These are phyloP conservation scores for Diogma glabrata DNA, from an alignment of 2,888 invertebrate species.

Conservation along the genomic window DNA sequence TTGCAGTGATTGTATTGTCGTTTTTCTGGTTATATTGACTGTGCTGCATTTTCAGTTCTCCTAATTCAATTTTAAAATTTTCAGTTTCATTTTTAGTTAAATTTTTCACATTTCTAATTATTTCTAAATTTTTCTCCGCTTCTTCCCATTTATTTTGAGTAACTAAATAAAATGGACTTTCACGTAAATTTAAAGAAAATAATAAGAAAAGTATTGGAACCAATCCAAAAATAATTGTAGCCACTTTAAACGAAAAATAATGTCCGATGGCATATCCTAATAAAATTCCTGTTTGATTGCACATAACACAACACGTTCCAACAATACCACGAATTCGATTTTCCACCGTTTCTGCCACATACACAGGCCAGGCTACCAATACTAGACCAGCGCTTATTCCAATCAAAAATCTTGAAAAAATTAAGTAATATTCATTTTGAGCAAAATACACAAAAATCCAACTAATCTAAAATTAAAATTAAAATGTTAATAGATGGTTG, in stretches of 20 bases:
- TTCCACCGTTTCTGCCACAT: constrained; percentile 9
- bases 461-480: too few species aligned
- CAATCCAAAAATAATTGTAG: not conserved
- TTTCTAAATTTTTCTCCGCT: constrained; percentile 10
- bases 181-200: constrained; percentile 9
- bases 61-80: constrained; percentile 22
- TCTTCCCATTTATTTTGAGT: not conserved
- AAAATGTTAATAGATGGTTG: not conserved
- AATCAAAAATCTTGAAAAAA: constrained; percentile 4
- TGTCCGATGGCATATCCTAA: not conserved
- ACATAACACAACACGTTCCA: not conserved
- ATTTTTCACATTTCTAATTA: not conserved
- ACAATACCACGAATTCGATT: not conserved
- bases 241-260: not conserved
- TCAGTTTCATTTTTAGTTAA: constrained; percentile 23
- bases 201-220: constrained; percentile 11
- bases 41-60: too few species aligned
- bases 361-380: constrained; percentile 10
- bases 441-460: not conserved
- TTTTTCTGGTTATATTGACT: too few species aligned
- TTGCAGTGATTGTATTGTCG: too few species aligned
- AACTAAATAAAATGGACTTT: constrained; percentile 12
- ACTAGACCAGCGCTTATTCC: constrained; percentile 12
- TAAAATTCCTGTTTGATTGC: not conserved
- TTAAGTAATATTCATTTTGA: not conserved